Base-by-base conservation (phyloP, 2,797 vertebrate species). In the Acropternis orthonyx region DNA sequence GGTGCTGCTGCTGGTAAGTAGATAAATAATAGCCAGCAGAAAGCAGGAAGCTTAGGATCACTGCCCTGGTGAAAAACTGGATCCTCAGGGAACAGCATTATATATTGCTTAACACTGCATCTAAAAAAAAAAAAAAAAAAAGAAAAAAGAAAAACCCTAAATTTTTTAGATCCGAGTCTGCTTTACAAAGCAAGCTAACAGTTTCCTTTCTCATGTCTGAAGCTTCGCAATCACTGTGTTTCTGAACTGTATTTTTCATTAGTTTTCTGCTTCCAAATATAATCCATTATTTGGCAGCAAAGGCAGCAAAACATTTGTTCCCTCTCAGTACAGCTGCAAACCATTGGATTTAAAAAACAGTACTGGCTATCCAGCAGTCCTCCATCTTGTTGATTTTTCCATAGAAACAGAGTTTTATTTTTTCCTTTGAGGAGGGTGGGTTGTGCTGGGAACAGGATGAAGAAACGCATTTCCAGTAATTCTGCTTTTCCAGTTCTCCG, bases 201-300 rank as follows among this genome's bases (percentile, higher is more conserved):
- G 30, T 36, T 48, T 65, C 36, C n/a, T 96, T 82, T 87, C 94
- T 96, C 61, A 11, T 34, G 65, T 85, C 89, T 95, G 91, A 95
- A 96, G 91, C 89, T 95, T 93, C 92, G 80, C 81, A 97, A 92
- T 95, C 93, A 55, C 72, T 92, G 69, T 67, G 62, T 84, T 96
- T 97, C 62, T 97, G 72, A 96, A 80, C 84, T 96, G 86, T 94
- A 73, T 95, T 97, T 96, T 94, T 84, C 93, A 95, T 96, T 93
- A 97, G 55, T 51, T 28, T 93, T 95, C 88, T 85, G 75, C 91
- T 97, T 97, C 96, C 96, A 97, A 96, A 97, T 97, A 94, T 95
- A 97, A 97, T 97, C 90, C 97, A 96, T 92, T 97, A 96, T 91
- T 97, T 97, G 96, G 96, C 95, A 98, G 88, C 81, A 95, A 80